Base-by-base conservation (phyloP, 2,888 invertebrate genomes). In the Drosophila flavopinicola region DNA sequence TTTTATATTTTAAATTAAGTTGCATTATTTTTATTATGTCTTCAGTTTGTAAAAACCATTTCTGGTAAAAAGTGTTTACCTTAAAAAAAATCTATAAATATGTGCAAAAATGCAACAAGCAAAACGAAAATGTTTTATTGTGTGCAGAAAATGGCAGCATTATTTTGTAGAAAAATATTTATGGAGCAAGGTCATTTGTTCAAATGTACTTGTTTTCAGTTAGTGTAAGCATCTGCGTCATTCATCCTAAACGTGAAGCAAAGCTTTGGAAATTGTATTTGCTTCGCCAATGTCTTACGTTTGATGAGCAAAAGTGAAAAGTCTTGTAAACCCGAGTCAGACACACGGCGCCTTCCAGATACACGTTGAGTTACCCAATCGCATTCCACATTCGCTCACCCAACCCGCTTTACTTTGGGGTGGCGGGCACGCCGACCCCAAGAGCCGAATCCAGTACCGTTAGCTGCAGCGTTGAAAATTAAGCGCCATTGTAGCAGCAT, bases 231-330 rank as follows among this genome's bases (percentile, higher is more conserved):
- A 29, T 35, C 7, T 17, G 6, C n/a, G 29, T 17, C 3, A 32
- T 44, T 48, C 37, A 27, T 27, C 3, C 32, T 48, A 6, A 24
- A 51, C 45, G 42, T 47, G 67, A 66, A 57, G 69, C 67, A 72
- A 64, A 66, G 72, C 66, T 59, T 66, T 48, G 65, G 29, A 73
- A 72, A 75, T 77, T 70, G 48, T 60, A 56, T 78, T 75, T 66
- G 64, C 59, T 65, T 42, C 9, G 1, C 23, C 52, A 39, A 38
- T 57, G 63, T 72, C 69, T 70, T 64, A 66, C 70, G 72, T 72
- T 77, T 65, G 70, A 71, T 65, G 70, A 71, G 67, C 52, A 64
- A 63, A 85, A 83, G 75, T 68, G 77, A 82, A 85, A 85, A 82
- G 68, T 79, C 77, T 73, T 79, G 83, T 83, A 63, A 75, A 69